A percentile compares a stretch with the other conserved stretches of the same genome.
Evolutionary conservation across 2,888 invertebrate genomes (phyloP).

Genomic region (Fragum sueziense): DNA sequence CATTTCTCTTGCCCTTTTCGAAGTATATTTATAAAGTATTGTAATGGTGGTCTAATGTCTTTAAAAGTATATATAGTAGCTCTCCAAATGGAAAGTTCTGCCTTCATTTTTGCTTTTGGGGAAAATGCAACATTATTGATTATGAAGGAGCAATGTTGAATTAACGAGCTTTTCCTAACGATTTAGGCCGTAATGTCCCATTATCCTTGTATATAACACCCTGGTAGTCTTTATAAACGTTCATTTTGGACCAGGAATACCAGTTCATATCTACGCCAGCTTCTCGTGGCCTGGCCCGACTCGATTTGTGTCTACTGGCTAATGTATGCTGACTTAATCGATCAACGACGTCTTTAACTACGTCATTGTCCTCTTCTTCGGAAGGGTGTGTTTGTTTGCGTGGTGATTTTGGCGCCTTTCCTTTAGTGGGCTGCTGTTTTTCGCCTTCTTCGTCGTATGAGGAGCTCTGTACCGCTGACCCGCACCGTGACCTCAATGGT

Average conservation of each 20-base stretch:
- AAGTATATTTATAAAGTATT: no score
- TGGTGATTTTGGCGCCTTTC: constrained; percentile 2
- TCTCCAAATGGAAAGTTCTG: no score
- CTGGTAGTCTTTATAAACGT: constrained; percentile 65
- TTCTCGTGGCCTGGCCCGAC: constrained; percentile 52
- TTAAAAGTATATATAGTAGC: no score
- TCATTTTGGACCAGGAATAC: constrained; percentile 68
- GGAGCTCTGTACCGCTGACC: constrained; percentile 36
- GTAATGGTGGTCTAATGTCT: no score
- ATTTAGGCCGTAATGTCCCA: constrained; percentile 32
- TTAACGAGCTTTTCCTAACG: constrained; percentile 20
- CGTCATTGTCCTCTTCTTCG: neutral
- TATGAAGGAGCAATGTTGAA: no score
- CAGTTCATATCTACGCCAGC: constrained; percentile 64
- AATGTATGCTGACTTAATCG: constrained; percentile 60
- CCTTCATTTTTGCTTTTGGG: no score
- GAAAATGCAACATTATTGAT: no score
- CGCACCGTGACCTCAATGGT: constrained; percentile 56
- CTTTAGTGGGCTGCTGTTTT: neutral
- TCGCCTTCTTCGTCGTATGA: constrained; percentile 15
- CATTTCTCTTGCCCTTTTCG: no score
- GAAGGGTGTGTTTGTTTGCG: neutral
- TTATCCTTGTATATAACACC: constrained; percentile 59
- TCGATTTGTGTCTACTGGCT: constrained; percentile 60
- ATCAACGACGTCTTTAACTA: constrained; percentile 28